A percentile compares a stretch with the other conserved stretches of the same genome.
Evolutionary conservation across 2,113 vertebrate species (phyloP).

Genomic region (Leptobrachium leishanense): DNA sequence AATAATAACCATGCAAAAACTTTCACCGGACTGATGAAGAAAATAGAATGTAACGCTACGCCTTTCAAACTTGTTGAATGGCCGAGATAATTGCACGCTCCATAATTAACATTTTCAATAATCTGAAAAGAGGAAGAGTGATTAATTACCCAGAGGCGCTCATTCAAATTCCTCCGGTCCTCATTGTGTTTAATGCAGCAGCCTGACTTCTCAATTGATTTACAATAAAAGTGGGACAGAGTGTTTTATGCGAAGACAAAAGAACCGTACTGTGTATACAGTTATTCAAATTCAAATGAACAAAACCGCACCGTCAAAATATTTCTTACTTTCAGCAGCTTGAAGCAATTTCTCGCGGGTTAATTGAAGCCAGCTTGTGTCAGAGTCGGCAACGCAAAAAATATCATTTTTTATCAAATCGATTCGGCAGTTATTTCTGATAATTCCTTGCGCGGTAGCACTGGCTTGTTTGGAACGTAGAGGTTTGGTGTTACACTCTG

Average conservation of each 20-base stretch:
- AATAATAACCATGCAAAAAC: too few species aligned
- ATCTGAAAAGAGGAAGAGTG: conserved; percentile 55
- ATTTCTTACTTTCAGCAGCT: conserved; percentile 18
- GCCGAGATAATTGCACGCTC: conserved; percentile 52
- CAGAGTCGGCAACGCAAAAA: neutral
- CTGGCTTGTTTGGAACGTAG: too few species aligned
- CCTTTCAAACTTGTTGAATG: conserved; percentile 55
- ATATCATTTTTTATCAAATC: too few species aligned
- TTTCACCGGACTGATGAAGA: conserved; percentile 20
- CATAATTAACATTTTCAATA: conserved; percentile 63
- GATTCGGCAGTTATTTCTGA: too few species aligned
- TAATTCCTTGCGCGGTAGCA: too few species aligned
- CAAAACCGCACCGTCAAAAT: conserved; percentile 1
- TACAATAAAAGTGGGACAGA: conserved; percentile 33
- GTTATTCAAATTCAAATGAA: conserved; percentile 32
- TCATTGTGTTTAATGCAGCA: conserved; percentile 54
- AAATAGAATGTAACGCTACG: conserved; percentile 56
- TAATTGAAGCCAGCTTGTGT: conserved; percentile 9
- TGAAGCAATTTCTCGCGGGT: neutral
- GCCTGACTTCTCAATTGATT: conserved; percentile 47
- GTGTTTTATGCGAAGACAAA: conserved; percentile 23
- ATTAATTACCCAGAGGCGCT: conserved; percentile 61
- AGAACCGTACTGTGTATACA: conserved; percentile 3
- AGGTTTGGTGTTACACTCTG: too few species aligned
- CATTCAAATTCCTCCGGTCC: conserved; percentile 59